Conservation (phyloP, 2,113 vertebrate genomes). For the Lycaon pictus region DNA sequence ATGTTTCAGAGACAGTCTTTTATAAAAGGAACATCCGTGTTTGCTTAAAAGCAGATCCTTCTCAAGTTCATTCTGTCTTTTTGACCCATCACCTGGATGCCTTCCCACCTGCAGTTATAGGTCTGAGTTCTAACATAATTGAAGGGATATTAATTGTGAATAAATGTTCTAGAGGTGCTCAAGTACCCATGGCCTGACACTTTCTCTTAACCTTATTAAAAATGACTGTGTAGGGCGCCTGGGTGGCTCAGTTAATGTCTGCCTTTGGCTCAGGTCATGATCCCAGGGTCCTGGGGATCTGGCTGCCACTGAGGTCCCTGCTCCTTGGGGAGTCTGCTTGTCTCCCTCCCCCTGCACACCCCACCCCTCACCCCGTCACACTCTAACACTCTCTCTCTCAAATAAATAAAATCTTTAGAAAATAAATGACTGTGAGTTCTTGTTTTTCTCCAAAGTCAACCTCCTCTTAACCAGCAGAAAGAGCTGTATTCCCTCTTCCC, state of each 20-base stretch:
- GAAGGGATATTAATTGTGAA: not conserved
- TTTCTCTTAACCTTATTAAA: not conserved
- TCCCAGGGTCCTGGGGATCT: not conserved
- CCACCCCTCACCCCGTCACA: not conserved
- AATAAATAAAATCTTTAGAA: not conserved
- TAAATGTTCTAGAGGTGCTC: not conserved
- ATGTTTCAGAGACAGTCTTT: slow-evolving; percentile 4
- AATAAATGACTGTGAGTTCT: not conserved
- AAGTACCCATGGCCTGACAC: not conserved
- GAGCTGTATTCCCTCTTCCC: not conserved
- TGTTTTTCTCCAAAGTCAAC: not conserved
- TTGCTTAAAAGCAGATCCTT: not conserved
- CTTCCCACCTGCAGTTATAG: not conserved
- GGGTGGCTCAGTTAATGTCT: not conserved
- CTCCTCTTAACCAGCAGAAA: slow-evolving; percentile 30
- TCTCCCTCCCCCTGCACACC: not conserved
- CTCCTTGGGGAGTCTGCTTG: not conserved
- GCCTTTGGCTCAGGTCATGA: not conserved
- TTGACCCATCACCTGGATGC: not conserved
- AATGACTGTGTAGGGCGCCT: not conserved
- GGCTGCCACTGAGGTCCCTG: not conserved
- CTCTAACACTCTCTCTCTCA: not conserved
- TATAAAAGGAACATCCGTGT: not conserved
- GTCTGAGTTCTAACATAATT: not conserved
- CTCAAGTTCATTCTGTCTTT: not conserved